These are phyloP conservation scores for Adineta ricciae DNA, from an alignment of 2,888 invertebrate species.

Conservation along the genomic window DNA sequence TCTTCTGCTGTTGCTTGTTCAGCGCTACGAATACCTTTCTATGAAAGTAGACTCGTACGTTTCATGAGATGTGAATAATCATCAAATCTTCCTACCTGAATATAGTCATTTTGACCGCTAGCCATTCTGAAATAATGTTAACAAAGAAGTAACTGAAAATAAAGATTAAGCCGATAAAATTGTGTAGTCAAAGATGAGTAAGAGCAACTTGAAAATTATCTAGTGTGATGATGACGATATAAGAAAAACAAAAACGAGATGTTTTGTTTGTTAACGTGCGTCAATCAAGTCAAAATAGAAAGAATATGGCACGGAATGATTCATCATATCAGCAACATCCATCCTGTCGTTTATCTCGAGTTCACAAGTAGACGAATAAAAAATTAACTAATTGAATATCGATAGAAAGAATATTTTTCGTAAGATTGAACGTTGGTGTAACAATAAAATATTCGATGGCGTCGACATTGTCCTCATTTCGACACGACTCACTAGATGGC, in stretches of 20 bases:
- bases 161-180: background rate
- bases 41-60: background rate
- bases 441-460: no score
- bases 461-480: no score
- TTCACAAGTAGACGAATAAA: background rate
- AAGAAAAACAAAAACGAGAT: background rate
- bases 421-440: no score
- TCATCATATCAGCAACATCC: background rate
- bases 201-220: background rate
- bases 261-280: background rate
- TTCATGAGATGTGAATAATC: background rate
- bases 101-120: background rate
- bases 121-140: background rate
- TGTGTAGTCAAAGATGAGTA: background rate
- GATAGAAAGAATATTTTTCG: no score
- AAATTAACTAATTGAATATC: background rate
- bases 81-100: background rate
- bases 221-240: background rate
- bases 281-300: background rate
- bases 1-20: conserved; percentile 98
- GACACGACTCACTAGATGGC: no score
- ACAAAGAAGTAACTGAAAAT: background rate
- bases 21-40: conserved; percentile 97
- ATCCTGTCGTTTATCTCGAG: background rate
- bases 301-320: background rate